Base-by-base conservation (phyloP, 2,888 invertebrate species). In the Epinotia demarniana region DNA sequence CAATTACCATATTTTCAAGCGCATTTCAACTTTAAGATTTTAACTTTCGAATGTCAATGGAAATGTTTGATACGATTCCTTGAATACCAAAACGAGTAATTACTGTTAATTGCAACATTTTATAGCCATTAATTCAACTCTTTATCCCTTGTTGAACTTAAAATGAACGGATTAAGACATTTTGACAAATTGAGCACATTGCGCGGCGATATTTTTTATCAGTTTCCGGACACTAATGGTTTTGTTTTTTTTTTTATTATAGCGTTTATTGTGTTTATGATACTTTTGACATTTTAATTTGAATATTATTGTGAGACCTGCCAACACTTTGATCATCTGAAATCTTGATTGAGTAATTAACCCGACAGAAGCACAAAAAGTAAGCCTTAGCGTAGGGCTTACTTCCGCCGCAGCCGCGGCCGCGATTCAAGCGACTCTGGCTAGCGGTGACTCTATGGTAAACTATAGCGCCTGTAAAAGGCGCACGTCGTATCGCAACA, bases 111-210 rank as follows among this genome's bases (percentile, higher is more conserved):
- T 75, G 72, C 13, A 55, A 39, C 57, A 8, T n/a, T 72, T 75
- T 75, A 72, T 46, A 67, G 67, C 72, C 57, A 72, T 72, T 75
- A 55, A 75, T 75, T 67, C 58, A 61, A 43, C 67, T 75, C 67
- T 75, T 75, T 72, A 75, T 75, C 75, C 67, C 66, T 75, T 60
- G 60, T 62, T 67, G 43, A 72, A 72, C 55, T 57, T 60, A 64
- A 66, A 64, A 61, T 4, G 67, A 67, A 53, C 61, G 72, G 75
- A 75, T 75, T 75, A 72, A 75, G 75, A 67, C 75, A 67, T 75
- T 75, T 75, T 75, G 75, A 75, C 75, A 75, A 75, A 75, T 75
- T 75, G 71, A 23, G 46, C 49, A 58, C 74, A 70, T 73, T 70
- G 27, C 63, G 58, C 70, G 46, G 23, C 67, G 71, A 62, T 71